Base-by-base conservation (phyloP, 2,888 invertebrate genomes). In the Disparrhopalites patrizii region DNA sequence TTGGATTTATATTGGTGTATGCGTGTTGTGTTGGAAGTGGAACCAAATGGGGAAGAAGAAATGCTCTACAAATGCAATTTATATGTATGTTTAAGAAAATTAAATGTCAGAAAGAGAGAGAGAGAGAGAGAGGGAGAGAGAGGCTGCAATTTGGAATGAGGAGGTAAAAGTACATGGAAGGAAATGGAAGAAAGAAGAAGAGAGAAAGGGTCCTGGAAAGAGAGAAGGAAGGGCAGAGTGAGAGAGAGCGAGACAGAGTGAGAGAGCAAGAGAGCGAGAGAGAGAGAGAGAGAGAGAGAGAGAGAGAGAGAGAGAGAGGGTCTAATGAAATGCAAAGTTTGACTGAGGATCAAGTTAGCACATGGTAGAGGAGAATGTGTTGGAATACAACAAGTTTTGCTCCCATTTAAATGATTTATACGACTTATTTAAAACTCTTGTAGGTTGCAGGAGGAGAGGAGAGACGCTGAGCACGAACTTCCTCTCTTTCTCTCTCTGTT, bases 241-340 rank as follows among this genome's bases (percentile, higher is more conserved):
- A n/a, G n/a, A n/a, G n/a, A n/a, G n/a, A n/a, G n/a, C n/a, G n/a
- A n/a, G n/a, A n/a, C n/a, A n/a, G n/a, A n/a, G n/a, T n/a, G n/a
- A n/a, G n/a, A n/a, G n/a, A n/a, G n/a, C n/a, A n/a, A n/a, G n/a
- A n/a, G n/a, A n/a, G n/a, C n/a, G n/a, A n/a, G n/a, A n/a, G n/a
- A n/a, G n/a, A n/a, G n/a, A n/a, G 8, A 25, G 28, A 1, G 27
- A 31, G n/a, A 2, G 18, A 4, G 33, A 10, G 31, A 31, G 54
- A 28, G 13, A 55, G 54, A 28, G 20, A 55, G 20, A 33, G 28
- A 27, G 28, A 18, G 28, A 28, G 27, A 28, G 28, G 23, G 20
- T 23, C 33, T 64, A 65, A 63, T 63, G 55, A 56, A 61, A 62
- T 65, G 64, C 54, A 65, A 62, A 65, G 58, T 58, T 58, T 23